Evolutionary conservation across 2,113 vertebrate species (phyloP), one percentile per base, ranked within the genome.

Genomic region (Malurus alboscapulatus): DNA sequence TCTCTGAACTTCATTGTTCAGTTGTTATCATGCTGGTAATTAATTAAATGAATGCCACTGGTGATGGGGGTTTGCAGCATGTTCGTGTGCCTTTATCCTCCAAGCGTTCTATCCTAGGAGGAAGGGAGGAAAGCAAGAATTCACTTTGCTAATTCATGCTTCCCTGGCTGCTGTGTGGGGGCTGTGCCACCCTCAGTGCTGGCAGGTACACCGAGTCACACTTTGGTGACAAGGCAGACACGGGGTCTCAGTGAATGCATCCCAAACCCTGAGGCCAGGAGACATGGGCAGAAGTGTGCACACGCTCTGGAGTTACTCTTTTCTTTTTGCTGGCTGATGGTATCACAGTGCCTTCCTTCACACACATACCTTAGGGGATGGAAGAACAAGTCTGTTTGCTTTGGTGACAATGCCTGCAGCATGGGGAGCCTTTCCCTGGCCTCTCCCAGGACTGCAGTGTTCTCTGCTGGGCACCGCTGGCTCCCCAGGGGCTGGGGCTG

Each of bases 331-430:
- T 84, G 59, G 61, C 2, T 27, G 84, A 38, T 65, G 74, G 15
- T 94, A 72, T 38, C n/a, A 42, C 47, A 62, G 42, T 80, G 66
- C 47, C 42, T 2, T 1, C 58, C 88, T 71, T 57, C 50, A 65
- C 72, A 53, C 20, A 65, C 61, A 34, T 22, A 34, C 95, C 84
- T 75, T 9, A 73, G 72, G 84, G 81, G 24, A 63, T 74, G 82
- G 87, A 83, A 85, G 85, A 95, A 91, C 82, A 5, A 71, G 89
- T 93, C 82, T 88, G 87, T 81, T 92, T 16, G 92, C 92, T 91
- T 65, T 38, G 68, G 54, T 63, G 45, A 48, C 58, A 72, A 19
- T 2, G 44, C 88, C 61, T 36, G 9, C 63, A 66, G 80, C 73
- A 0, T 15, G 54, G 48, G 48, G 29, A 93, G 61, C 69, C 29